phyloP scores from a whole-genome alignment of 2,797 vertebrate species.

The Delichon dasypus region DNA sequence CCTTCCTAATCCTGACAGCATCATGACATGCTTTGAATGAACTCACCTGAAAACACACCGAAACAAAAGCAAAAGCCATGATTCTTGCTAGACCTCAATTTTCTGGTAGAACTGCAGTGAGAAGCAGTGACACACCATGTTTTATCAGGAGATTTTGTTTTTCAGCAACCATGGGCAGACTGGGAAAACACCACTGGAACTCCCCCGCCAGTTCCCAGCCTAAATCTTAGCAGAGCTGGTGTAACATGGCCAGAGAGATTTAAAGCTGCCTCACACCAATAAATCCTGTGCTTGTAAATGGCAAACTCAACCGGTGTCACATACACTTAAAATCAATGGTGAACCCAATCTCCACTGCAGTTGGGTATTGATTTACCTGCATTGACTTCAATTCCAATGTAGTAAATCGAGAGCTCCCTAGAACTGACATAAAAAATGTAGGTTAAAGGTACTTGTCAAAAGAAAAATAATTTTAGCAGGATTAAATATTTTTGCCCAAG shows the following conservation, averaged over 20 bases:
- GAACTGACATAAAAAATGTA: neutral
- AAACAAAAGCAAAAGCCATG: neutral
- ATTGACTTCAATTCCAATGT: neutral
- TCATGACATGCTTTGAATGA: neutral
- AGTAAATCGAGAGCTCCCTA: neutral
- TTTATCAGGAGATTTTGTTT: neutral
- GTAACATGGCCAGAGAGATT: neutral
- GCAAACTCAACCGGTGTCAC: neutral
- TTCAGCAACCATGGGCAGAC: neutral
- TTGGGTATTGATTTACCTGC: conserved; percentile 20
- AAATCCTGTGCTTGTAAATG: conserved; percentile 21
- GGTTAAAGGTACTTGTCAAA: neutral
- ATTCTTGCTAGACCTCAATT: neutral
- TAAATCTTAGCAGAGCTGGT: neutral
- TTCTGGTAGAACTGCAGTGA: neutral
- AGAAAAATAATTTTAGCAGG: neutral
- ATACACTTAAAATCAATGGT: conserved; percentile 23
- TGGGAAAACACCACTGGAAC: neutral
- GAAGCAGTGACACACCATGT: accelerated
- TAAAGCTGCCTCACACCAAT: neutral
- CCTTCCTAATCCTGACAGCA: neutral
- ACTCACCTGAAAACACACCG: neutral
- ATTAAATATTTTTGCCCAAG: neutral
- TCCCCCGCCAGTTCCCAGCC: neutral
- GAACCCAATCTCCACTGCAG: neutral